Evolutionary conservation across 2,888 invertebrate genomes (phyloP).

Genomic region (Rotaria magnacalcarata): DNA sequence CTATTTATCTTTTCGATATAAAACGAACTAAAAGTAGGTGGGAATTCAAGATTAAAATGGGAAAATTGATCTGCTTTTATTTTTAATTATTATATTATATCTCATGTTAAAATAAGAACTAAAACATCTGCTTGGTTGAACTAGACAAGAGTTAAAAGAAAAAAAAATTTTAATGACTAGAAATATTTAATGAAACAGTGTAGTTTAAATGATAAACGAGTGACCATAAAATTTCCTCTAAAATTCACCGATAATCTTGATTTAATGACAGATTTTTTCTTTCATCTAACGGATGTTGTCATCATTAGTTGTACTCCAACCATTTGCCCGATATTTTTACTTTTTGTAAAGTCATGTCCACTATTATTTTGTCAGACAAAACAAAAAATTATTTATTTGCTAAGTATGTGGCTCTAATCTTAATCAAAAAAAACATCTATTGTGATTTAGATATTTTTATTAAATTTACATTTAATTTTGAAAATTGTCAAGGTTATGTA

Average conservation of each 20-base stretch:
- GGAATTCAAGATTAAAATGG: too few species aligned
- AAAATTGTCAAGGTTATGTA: background rate
- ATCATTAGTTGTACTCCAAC: background rate
- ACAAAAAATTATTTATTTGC: background rate
- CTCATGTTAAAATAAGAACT: too few species aligned
- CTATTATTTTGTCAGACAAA: background rate
- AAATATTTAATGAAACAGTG: too few species aligned
- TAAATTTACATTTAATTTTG: too few species aligned
- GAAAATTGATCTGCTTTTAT: too few species aligned
- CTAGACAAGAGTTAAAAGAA: too few species aligned
- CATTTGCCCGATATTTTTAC: background rate
- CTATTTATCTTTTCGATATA: background rate
- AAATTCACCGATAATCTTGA: background rate
- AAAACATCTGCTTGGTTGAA: too few species aligned
- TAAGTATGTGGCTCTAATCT: background rate
- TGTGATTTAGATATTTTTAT: too few species aligned
- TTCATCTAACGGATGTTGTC: background rate
- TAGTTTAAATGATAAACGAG: too few species aligned
- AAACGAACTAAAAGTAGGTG: background rate
- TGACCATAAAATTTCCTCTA: background rate
- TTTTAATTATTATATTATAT: too few species aligned
- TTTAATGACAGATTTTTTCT: background rate
- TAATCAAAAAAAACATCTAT: background rate
- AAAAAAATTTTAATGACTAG: too few species aligned
- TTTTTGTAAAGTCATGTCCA: background rate